Base-by-base conservation (phyloP, 2,888 invertebrate genomes). In the Xanthia togata region DNA sequence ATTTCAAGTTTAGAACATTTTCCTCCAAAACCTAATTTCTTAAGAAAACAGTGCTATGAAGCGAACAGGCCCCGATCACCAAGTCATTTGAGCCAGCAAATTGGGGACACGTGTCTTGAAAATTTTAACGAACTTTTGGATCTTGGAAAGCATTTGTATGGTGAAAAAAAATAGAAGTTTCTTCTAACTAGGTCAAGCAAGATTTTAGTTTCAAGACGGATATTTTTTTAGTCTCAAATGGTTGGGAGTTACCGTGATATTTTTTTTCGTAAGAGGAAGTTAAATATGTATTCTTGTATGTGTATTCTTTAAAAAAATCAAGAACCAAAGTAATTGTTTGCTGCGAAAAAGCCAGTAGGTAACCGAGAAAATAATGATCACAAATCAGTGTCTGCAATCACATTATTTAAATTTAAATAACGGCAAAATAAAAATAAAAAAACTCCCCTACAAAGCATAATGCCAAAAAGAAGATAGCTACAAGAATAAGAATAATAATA, bases 91-190 rank as follows among this genome's bases (percentile, higher is more conserved):
- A 84, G 78, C 81, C 79, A 81, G 87, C 83, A 90, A 90, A 90
- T 88, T 87, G 88, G 74, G 44, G 78, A 81, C 59, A 79, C 90
- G 90, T 90, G 90, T 88, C 85, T 75, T 77, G 89, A 86, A 87
- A 85, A 83, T 82, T 84, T 84, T 84, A 90, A 88, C 84, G 75
- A 83, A 80, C 62, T 74, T 63, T 63, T 14, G 26, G 35, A 65
- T 59, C 57, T 59, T 23, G 35, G 35, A 60, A 70, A 73, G 14
- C 23, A 26, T 65, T 80, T 55, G 14, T 68, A 31, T 76, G 23
- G 72, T 64, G 55, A 31, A 59, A 76, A 86, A 78, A 84, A 73
- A 31, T 31, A 35, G 4, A 38, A 68, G 38, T 50, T 50, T 59
- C 4, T 5, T 14, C 23, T 57, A 81, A 73, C 55, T 77, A 59